Percentiles rank a stretch among this genome's conserved stretches.
Conservation (phyloP, 2,888 invertebrate species). For the Aleiodes testaceus region DNA sequence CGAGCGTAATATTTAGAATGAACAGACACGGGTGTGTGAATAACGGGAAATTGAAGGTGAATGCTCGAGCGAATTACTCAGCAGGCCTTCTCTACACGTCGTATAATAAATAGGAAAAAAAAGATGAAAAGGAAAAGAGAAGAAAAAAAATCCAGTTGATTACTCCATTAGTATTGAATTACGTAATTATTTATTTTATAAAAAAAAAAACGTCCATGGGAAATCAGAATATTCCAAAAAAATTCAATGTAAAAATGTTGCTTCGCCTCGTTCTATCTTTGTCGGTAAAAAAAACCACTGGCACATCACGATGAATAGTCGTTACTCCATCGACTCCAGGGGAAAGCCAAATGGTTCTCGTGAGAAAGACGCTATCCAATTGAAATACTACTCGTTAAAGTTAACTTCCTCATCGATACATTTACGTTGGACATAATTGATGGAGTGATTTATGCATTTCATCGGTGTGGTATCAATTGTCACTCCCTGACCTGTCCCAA, state of each 20-base stretch:
- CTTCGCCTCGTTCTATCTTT: slow-evolving; percentile 9
- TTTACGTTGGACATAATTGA: no score
- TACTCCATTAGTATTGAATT: neutral
- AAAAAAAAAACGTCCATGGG: neutral
- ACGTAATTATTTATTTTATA: neutral
- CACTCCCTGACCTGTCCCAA: slow-evolving; percentile 10
- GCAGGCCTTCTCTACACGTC: slow-evolving; percentile 45
- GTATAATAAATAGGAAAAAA: slow-evolving; percentile 27
- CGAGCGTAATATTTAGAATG: slow-evolving; percentile 12
- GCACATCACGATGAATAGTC: slow-evolving; percentile 35
- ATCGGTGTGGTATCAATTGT: neutral
- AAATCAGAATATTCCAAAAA: neutral
- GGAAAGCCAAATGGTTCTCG: no score
- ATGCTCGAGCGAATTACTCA: slow-evolving; percentile 72
- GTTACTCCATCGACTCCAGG: slow-evolving; percentile 13
- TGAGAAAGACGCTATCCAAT: no score
- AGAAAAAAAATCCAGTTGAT: neutral
- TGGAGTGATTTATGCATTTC: no score
- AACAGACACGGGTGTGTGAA: slow-evolving; percentile 58
- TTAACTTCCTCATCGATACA: no score
- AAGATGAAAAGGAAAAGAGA: slow-evolving; percentile 32
- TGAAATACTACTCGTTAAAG: no score
- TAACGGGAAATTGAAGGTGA: slow-evolving; percentile 72
- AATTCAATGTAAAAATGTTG: no score
- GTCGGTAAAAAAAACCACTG: neutral